Conservation (phyloP, 2,797 vertebrate species). For the Karalla daura region DNA sequence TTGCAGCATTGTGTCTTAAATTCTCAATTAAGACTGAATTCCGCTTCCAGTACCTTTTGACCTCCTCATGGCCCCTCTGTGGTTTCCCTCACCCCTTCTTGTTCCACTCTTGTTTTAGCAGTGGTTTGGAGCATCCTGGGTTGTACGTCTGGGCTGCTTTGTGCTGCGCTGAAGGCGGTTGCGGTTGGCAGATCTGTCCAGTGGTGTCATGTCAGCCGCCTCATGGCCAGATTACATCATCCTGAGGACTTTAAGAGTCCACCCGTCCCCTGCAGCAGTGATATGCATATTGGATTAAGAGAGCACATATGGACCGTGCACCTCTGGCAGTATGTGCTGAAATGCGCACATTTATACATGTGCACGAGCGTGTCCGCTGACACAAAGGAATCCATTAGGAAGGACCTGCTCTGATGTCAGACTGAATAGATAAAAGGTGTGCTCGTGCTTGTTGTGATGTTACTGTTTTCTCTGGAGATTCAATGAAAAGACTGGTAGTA, state of each 20-base stretch:
- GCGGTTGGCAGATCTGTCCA: constrained; percentile 44
- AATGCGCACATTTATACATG: not conserved
- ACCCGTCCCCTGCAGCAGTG: not conserved
- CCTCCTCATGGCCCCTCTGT: constrained; percentile 30
- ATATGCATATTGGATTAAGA: constrained; percentile 19
- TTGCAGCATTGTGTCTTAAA: constrained; percentile 14
- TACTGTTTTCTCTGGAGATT: constrained; percentile 35
- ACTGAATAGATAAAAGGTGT: constrained; percentile 22
- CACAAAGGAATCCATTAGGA: constrained; percentile 14
- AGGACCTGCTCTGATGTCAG: constrained; percentile 24
- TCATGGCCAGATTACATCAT: constrained; percentile 51
- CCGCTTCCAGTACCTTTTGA: constrained; percentile 22
- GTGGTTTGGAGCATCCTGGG: constrained; percentile 33
- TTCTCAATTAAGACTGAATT: constrained; percentile 14
- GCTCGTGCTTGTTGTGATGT: constrained; percentile 20
- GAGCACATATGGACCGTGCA: not conserved
- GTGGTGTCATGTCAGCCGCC: constrained; percentile 40
- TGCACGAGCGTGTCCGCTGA: not conserved
- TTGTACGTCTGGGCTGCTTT: constrained; percentile 36
- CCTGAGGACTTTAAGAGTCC: constrained; percentile 23
- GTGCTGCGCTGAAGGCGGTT: constrained; percentile 33
- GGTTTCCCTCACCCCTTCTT: constrained; percentile 32
- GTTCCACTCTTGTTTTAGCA: constrained; percentile 53
- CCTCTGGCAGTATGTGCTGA: not conserved
- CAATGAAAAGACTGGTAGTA: constrained; percentile 51